phyloP scores from a whole-genome alignment of 1,140 invertebrate genomes.

The Leptinotarsa lineolata region DNA sequence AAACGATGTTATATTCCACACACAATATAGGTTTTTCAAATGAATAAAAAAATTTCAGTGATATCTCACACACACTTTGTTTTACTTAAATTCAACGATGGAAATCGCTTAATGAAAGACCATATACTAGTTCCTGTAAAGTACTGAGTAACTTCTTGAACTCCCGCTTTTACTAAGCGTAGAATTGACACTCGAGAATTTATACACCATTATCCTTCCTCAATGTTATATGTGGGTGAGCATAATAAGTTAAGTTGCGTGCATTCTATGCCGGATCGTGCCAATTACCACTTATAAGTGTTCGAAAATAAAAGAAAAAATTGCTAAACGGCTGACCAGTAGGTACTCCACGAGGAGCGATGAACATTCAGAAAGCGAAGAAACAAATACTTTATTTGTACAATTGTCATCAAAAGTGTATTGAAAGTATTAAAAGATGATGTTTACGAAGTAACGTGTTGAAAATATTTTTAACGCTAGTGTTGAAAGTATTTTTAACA shows the following conservation, averaged over 20 bases:
- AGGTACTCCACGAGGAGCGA: not conserved
- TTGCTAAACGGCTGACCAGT: not conserved
- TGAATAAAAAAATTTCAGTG: no score
- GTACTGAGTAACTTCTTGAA: not conserved
- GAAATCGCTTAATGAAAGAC: no score
- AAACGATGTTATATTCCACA: no score
- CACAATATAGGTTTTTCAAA: no score
- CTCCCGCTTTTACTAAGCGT: not conserved
- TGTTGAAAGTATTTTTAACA: no score
- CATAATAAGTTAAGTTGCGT: conserved; percentile 39
- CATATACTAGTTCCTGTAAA: no score
- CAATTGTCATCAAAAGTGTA: no score
- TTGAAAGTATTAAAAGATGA: no score
- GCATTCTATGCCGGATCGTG: conserved; percentile 40
- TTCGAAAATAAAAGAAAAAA: conserved; percentile 45
- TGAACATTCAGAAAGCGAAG: not conserved
- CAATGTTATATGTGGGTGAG: conserved; percentile 29
- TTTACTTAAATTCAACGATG: no score
- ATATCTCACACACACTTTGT: no score
- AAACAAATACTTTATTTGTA: not conserved
- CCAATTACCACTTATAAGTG: conserved; percentile 49
- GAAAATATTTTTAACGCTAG: no score
- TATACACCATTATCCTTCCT: conserved; percentile 19
- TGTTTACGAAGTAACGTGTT: no score
- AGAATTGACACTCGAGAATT: conserved; percentile 22